A percentile compares a stretch with the other conserved stretches of the same genome.
These are phyloP conservation scores for Perccottus glenii DNA, from an alignment of 2,113 vertebrate species.

Conservation along the genomic window DNA sequence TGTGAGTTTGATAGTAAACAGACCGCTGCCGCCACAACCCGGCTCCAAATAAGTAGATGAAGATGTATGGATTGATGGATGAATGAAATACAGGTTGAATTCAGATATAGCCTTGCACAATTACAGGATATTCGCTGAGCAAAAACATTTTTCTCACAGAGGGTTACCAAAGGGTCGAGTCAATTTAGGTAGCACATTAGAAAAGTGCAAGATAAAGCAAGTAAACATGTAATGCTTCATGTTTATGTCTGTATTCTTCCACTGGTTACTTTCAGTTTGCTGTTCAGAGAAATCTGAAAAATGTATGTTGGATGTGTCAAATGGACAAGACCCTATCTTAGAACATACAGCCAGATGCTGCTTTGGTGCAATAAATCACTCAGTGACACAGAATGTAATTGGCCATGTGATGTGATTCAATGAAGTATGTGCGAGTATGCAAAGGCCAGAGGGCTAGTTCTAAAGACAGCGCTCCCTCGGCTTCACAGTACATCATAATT, in stretches of 20 bases:
- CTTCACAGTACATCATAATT: conserved; percentile 73
- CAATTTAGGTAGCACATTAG: conserved; percentile 9
- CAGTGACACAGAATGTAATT: conserved; percentile 69
- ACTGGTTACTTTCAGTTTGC: conserved; percentile 21
- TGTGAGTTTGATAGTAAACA: too few species aligned
- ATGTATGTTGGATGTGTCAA: conserved; percentile 23
- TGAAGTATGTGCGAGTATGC: conserved; percentile 58
- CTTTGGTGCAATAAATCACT: conserved; percentile 66
- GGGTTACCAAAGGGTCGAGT: neutral
- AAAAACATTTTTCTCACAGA: neutral
- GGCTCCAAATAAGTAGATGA: too few species aligned
- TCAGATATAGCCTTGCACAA: neutral
- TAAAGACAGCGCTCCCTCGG: conserved; percentile 69
- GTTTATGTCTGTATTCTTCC: neutral
- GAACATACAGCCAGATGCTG: conserved; percentile 22
- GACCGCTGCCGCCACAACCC: too few species aligned
- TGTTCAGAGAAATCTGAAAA: conserved; percentile 2
- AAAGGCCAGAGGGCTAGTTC: conserved; percentile 56
- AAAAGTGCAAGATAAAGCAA: conserved; percentile 4
- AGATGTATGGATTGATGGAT: too few species aligned
- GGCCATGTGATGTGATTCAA: conserved; percentile 65
- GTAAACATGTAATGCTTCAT: conserved; percentile 2
- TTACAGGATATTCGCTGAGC: neutral
- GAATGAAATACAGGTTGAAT: too few species aligned
- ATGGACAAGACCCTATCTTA: conserved; percentile 43